Conservation (phyloP, 2,888 invertebrate genomes). For the Pharmacophagus antenor region DNA sequence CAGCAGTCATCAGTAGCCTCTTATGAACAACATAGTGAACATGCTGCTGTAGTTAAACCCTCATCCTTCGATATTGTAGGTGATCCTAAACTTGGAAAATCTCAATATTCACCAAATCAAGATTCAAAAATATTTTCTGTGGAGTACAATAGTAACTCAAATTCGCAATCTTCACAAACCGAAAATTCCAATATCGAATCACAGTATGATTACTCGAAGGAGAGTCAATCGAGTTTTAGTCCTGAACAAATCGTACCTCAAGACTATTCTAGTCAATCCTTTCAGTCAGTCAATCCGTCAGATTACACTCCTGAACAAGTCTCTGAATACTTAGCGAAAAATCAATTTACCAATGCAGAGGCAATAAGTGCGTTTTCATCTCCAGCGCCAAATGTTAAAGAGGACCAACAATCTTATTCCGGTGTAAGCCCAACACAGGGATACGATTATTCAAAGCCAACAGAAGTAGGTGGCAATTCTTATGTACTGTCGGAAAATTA, state of each 20-base stretch:
- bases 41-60: conserved; percentile 36
- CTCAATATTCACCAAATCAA: conserved; percentile 45
- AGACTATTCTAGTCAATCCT: conserved; percentile 33
- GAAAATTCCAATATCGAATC: conserved; percentile 34
- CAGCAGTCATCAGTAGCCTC: conserved; percentile 39
- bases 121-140: conserved; percentile 40
- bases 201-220: conserved; percentile 41
- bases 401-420: conserved; percentile 45
- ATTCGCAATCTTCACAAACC: conserved; percentile 35
- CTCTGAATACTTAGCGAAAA: conserved; percentile 46
- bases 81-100: conserved; percentile 46
- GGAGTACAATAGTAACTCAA: conserved; percentile 38
- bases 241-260: conserved; percentile 18
- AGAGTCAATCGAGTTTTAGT: conserved; percentile 24
- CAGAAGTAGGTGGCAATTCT: conserved; percentile 46
- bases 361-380: conserved; percentile 48
- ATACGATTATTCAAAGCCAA: conserved; percentile 58
- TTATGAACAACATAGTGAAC: conserved; percentile 41
- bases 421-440: conserved; percentile 47
- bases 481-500: conserved; percentile 79
- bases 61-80: conserved; percentile 33
- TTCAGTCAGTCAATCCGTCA: too few species aligned
- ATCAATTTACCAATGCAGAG: conserved; percentile 48
- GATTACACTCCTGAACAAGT: conserved; percentile 34
- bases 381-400: conserved; percentile 43